phyloP scores from a whole-genome alignment of 2,888 invertebrate species.

The Drosophila pseudotakahashii region DNA sequence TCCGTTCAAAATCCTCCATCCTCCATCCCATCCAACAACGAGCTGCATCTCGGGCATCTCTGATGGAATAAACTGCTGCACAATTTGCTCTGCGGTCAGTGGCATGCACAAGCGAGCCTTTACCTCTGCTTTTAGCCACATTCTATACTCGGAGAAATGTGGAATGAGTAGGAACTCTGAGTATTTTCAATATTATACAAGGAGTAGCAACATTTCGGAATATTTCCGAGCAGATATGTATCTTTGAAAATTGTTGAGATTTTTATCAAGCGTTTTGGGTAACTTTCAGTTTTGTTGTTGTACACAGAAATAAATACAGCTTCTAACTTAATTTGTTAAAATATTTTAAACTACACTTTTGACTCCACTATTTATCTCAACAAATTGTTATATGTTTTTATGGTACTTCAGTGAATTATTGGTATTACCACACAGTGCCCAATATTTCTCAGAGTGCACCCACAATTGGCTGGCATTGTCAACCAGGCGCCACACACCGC shows the following conservation, averaged over 20 bases:
- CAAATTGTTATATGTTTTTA: too few relatives aligned
- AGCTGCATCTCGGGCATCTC: constrained; percentile 45
- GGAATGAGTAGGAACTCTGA: not conserved
- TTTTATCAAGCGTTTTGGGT: not conserved
- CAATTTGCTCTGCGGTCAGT: constrained; percentile 60
- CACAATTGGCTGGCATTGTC: constrained; percentile 67
- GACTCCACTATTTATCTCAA: too few relatives aligned
- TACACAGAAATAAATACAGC: too few relatives aligned
- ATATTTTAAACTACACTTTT: too few relatives aligned
- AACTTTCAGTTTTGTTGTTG: too few relatives aligned
- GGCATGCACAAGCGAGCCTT: constrained; percentile 24
- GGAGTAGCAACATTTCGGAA: too few relatives aligned
- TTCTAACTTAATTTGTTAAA: too few relatives aligned
- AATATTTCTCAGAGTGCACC: constrained; percentile 5
- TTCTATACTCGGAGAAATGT: not conserved
- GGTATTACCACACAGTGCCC: too few relatives aligned
- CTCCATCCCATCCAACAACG: constrained; percentile 9
- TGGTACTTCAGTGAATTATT: too few relatives aligned
- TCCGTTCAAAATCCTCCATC: not conserved
- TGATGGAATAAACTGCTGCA: constrained; percentile 53
- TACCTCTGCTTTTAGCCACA: not conserved
- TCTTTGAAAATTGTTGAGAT: not conserved
- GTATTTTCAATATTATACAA: not conserved
- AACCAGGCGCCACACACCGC: constrained; percentile 54
- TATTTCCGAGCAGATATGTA: not conserved